Conservation (phyloP, 53 echinoderm and acorn worm species). For the Paelopatides confundens region DNA sequence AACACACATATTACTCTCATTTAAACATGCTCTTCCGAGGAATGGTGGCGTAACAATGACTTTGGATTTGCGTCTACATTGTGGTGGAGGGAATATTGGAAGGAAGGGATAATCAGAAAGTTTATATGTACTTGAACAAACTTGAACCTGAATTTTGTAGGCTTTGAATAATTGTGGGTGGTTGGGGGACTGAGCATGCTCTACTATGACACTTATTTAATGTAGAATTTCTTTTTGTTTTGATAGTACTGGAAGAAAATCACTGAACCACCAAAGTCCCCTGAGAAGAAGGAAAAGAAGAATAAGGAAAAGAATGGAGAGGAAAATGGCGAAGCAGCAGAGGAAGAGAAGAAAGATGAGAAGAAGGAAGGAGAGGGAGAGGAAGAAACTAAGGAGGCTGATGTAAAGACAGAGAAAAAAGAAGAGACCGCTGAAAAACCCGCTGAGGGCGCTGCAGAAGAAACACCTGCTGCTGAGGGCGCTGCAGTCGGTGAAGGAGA, state of each 20-base stretch:
- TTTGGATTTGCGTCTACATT: no score
- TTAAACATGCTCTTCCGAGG: no score
- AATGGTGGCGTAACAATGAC: no score
- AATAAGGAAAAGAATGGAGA: slow-evolving; percentile 53
- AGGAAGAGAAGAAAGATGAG: slow-evolving; percentile 35
- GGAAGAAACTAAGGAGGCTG: slow-evolving; percentile 34
- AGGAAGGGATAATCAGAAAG: no score
- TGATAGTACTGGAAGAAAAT: slow-evolving; percentile 81
- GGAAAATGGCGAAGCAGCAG: slow-evolving; percentile 33
- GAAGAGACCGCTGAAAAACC: slow-evolving; percentile 54
- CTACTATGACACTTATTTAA: no score
- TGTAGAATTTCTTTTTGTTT: no score
- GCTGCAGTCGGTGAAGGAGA: slow-evolving; percentile 75
- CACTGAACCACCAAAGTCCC: slow-evolving; percentile 70
- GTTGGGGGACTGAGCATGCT: no score
- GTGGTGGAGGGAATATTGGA: no score
- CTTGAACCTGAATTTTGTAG: no score
- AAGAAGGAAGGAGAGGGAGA: slow-evolving; percentile 43
- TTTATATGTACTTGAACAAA: no score
- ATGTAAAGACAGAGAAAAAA: slow-evolving; percentile 18
- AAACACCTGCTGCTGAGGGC: slow-evolving; percentile 44
- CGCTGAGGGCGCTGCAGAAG: slow-evolving; percentile 56
- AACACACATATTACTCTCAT: no score
- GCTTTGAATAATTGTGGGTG: no score
- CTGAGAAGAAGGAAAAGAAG: slow-evolving; percentile 77